Base-by-base conservation (phyloP, 2,797 vertebrate species). In the Fistularia commersonii region DNA sequence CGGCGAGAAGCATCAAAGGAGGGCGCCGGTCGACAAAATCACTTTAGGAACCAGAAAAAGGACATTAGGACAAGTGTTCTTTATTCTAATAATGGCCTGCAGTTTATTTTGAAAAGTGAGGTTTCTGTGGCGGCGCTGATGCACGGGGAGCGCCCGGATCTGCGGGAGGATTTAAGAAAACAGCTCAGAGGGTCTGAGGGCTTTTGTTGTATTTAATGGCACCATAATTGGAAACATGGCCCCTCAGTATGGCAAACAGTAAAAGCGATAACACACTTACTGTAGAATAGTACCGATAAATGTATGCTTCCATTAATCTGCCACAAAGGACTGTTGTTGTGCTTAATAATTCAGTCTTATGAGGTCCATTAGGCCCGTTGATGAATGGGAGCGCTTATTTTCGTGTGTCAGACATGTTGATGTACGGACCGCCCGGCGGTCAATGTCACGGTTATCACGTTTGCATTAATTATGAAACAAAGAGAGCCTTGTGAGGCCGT, bases 381-480 rank as follows among this genome's bases (percentile, higher is more conserved):
- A 84, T 84, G 79, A 86, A 83, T 83, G 80, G 66, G 69, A 46
- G 69, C 31, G 60, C 83, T 83, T 73, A 82, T 83, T 72, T 82
- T 81, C 62, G 69, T 61, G 54, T 77, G 75, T 78, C 64, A 54
- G 62, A 64, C 71, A 65, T 6, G 40, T 56, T 82, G 80, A 84
- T 80, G 69, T 66, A 74, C 38, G 4, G 74, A 65, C 78, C 45
- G 49, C 71, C 75, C 76, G 54, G 59, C 65, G 58, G 59, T 78
- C 82, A 77, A 62, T 81, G 77, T 83, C 84, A 83, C 15, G 70
- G 73, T 84, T 86, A 80, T 87, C 77, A 68, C 53, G 41, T 79
- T 82, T 84, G 74, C 81, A 84, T 85, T 84, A 79, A 84, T 84
- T 79, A 81, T 72, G 77, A 82, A 79, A 87, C 81, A 87, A 83